Evolutionary conservation across 2,113 vertebrate genomes (phyloP).

Genomic region (Bambusicola thoracicus): DNA sequence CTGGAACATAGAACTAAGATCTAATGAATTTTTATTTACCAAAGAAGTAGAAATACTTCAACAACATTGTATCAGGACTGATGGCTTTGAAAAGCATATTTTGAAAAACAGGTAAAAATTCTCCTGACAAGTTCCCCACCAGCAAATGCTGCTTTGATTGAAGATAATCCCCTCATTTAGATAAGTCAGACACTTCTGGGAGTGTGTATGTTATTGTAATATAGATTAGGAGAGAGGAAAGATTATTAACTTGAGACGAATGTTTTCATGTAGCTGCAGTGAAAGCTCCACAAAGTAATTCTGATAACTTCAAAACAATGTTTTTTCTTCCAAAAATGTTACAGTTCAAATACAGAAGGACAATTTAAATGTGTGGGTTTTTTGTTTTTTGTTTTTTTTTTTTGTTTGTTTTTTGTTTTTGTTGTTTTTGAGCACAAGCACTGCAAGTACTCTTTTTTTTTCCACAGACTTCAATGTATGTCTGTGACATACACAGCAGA

Average conservation of each 20-base stretch:
- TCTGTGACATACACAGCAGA: not conserved
- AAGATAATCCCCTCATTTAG: not conserved
- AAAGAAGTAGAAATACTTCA: slow-evolving; percentile 35
- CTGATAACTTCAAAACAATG: not conserved
- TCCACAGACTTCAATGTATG: not conserved
- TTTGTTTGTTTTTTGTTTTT: no score
- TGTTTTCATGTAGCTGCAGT: not conserved
- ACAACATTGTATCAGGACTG: not conserved
- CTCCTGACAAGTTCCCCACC: not conserved
- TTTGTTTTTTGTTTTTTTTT: no score
- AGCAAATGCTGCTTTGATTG: not conserved
- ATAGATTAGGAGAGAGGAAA: not conserved
- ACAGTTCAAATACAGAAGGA: not conserved
- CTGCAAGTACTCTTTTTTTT: not conserved
- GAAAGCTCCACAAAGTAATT: not conserved
- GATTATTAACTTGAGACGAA: not conserved
- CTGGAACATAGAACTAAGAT: slow-evolving; percentile 69
- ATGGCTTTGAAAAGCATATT: not conserved
- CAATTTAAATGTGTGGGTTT: not conserved
- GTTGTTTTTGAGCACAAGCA: not conserved
- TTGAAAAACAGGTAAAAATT: not conserved
- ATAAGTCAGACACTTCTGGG: not conserved
- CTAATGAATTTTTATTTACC: slow-evolving; percentile 77
- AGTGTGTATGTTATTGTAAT: not conserved
- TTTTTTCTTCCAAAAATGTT: not conserved